Base-by-base conservation (phyloP, 2,113 vertebrate genomes). In the Marmota flaviventris region DNA sequence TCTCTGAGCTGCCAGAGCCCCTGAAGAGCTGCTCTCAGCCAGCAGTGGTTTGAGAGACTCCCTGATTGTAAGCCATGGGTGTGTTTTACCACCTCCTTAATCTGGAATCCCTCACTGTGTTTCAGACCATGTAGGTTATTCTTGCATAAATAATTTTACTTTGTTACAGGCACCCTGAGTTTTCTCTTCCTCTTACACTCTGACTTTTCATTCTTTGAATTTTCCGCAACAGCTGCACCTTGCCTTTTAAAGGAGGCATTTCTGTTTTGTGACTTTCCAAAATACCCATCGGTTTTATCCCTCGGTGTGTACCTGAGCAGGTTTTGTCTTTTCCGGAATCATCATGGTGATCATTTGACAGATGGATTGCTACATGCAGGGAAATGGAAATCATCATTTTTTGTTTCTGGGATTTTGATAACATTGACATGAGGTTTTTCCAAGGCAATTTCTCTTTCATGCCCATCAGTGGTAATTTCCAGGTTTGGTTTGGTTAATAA, bases 401-500 rank as follows among this genome's bases (percentile, higher is more conserved):
- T 61, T 34, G 63, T 42, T 56, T 58, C 75, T 37, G 25, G 34
- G 11, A 32, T 77, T 76, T 56, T 56, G 89, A 77, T 69, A 72
- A 84, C 69, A 89, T 81, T 67, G 88, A 89, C 17, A 89, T 89
- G 93, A 95, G 48, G 91, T 91, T 84, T 86, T 97, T 97, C 65
- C 86, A 51, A 58, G 82, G 89, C 67, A 78, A 75, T 93, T n/a
- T 91, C 90, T 96, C 89, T 78, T 88, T 87, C 18, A 0, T 27
- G 32, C 76, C 39, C 92, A 85, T 76, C 89, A 81, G 9, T 42
- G 72, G 8, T 53, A 58, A 53, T 0, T 93, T 58, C 94, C 63
- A 79, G 69, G 78, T 96, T 92, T 87, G 42, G 13, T 83, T 85
- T 85, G 37, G 63, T 39, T 67, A 58, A 76, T 42, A 87, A 83